These are phyloP conservation scores for Dolichotis patagonum DNA, from an alignment of 2,113 vertebrate species.

Conservation along the genomic window DNA sequence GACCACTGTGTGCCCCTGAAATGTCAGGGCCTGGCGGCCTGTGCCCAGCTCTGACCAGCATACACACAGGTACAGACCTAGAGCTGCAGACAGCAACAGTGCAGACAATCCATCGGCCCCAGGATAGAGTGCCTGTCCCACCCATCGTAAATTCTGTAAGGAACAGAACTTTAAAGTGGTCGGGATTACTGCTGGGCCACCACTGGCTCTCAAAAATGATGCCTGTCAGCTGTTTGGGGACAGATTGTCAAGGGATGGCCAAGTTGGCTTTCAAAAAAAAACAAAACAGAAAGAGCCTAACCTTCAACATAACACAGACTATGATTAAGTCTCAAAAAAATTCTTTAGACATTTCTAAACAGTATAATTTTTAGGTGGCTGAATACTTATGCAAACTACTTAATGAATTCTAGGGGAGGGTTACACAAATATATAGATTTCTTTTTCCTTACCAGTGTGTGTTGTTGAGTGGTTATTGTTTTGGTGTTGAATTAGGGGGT, in stretches of 20 bases:
- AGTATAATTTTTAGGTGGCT: background rate
- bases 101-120: background rate
- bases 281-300: background rate
- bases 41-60: background rate
- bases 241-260: background rate
- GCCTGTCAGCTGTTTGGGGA: background rate
- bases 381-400: background rate
- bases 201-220: constrained; percentile 28
- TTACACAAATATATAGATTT: background rate
- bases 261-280: background rate
- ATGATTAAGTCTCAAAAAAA: constrained; percentile 3
- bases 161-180: constrained; percentile 9
- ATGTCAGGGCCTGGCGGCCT: background rate
- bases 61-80: background rate
- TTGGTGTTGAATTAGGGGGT: background rate
- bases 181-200: background rate
- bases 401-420: background rate
- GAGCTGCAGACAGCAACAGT: background rate
- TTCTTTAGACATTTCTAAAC: background rate
- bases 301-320: background rate
- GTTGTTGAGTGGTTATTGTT: background rate
- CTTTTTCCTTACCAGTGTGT: background rate
- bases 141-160: background rate
- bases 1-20: background rate
- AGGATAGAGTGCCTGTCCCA: background rate